A percentile compares a stretch with the other conserved stretches of the same genome.
These are phyloP conservation scores for Drosophila anomalata DNA, from an alignment of 2,888 invertebrate species.

Conservation along the genomic window DNA sequence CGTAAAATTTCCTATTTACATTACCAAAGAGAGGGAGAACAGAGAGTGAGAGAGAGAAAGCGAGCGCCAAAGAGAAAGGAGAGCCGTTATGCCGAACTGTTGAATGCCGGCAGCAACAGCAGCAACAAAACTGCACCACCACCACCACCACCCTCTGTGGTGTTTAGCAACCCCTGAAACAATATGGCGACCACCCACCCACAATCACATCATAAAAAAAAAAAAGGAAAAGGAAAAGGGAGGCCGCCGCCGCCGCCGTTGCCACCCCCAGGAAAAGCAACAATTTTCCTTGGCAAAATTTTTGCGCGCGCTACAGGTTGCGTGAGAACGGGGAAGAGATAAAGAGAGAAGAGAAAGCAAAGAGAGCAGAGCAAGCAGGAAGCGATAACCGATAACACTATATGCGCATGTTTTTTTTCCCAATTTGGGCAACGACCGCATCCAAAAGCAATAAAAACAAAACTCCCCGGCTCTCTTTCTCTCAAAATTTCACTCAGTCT, in stretches of 20 bases:
- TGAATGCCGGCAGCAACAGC: slow-evolving; percentile 70
- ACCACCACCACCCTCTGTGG: slow-evolving; percentile 38
- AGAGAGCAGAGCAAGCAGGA: slow-evolving; percentile 47
- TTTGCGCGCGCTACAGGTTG: slow-evolving; percentile 70
- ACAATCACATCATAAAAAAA: slow-evolving; percentile 43
- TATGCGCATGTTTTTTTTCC: slow-evolving; percentile 62
- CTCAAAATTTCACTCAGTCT: neutral
- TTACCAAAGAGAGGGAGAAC: slow-evolving; percentile 15
- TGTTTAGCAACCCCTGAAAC: slow-evolving; percentile 67
- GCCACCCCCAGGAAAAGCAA: slow-evolving; percentile 49
- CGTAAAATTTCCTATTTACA: slow-evolving; percentile 65
- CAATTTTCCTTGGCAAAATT: slow-evolving; percentile 53
- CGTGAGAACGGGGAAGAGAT: slow-evolving; percentile 36
- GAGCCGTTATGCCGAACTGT: slow-evolving; percentile 73
- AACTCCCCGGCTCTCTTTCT: slow-evolving; percentile 11
- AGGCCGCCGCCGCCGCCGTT: neutral
- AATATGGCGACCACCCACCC: slow-evolving; percentile 73
- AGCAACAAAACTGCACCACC: slow-evolving; percentile 53
- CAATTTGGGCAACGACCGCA: slow-evolving; percentile 60
- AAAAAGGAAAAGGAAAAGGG: neutral
- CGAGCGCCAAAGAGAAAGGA: slow-evolving; percentile 7
- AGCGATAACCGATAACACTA: slow-evolving; percentile 63
- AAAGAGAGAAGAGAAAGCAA: slow-evolving; percentile 4
- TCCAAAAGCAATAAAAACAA: slow-evolving; percentile 37
- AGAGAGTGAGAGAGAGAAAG: slow-evolving; percentile 15